phyloP scores from a whole-genome alignment of 2,888 invertebrate genomes.

The Leptopterna dolabrata region DNA sequence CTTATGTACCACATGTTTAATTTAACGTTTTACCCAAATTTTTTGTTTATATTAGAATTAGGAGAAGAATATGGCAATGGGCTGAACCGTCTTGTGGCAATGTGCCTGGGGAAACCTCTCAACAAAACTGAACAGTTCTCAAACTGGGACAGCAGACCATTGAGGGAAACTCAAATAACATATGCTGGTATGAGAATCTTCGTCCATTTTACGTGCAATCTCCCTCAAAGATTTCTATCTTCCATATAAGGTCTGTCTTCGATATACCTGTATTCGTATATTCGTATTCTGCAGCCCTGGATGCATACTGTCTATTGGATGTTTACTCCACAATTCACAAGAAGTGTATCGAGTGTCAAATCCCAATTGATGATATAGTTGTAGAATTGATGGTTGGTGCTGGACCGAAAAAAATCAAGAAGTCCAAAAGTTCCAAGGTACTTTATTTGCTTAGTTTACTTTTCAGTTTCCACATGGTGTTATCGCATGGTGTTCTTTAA shows the following conservation, averaged over 20 bases:
- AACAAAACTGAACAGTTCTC: conserved; percentile 92
- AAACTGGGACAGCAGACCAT: conserved; percentile 88
- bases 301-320: conserved; percentile 87
- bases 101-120: conserved; percentile 80
- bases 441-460: too few relatives aligned
- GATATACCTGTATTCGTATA: background rate
- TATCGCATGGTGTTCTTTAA: too few relatives aligned
- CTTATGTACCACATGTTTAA: background rate
- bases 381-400: conserved; percentile 68
- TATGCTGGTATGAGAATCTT: conserved; percentile 74
- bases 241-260: background rate
- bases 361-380: conserved; percentile 75
- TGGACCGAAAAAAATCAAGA: conserved; percentile 53
- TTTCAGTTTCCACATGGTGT: too few relatives aligned
- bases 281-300: conserved; percentile 73
- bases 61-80: conserved; percentile 64
- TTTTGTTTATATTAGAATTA: conserved; percentile 1
- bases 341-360: conserved; percentile 69
- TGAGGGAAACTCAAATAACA: conserved; percentile 79
- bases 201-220: background rate
- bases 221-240: background rate
- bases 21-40: background rate
- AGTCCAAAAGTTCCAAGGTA: conserved; percentile 56
- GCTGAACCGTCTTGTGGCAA: conserved; percentile 79
- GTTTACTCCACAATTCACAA: conserved; percentile 76